Conservation (phyloP, 2,888 invertebrate species). For the Chrysotoxum bicinctum region DNA sequence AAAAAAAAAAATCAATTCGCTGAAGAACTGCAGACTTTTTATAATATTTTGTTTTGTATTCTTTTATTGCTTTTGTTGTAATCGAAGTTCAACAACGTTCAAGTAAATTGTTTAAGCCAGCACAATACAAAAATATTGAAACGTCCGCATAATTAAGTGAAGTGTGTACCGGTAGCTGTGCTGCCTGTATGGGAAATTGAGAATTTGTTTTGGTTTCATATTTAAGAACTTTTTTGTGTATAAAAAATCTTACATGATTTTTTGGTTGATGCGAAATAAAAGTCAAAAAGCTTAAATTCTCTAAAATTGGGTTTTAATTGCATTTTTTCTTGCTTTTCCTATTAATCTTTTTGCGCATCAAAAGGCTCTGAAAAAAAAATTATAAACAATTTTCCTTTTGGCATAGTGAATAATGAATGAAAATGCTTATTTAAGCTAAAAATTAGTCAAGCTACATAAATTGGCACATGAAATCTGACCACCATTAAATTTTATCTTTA, state of each 20-base stretch:
- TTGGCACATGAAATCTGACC: too few species aligned
- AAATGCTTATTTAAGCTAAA: too few species aligned
- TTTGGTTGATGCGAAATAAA: not conserved
- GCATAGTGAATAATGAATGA: too few species aligned
- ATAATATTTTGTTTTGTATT: not conserved
- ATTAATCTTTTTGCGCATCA: too few species aligned
- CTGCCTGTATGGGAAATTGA: not conserved
- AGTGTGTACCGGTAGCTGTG: not conserved
- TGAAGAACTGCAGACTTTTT: constrained; percentile 8
- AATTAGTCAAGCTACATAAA: too few species aligned
- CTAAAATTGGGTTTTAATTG: too few species aligned
- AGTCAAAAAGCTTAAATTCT: too few species aligned
- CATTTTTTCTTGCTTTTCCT: too few species aligned
- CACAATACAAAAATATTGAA: constrained; percentile 2
- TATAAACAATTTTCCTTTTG: too few species aligned
- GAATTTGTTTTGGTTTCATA: constrained; percentile 8
- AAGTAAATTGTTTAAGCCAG: not conserved
- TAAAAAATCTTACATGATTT: not conserved
- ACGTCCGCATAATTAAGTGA: constrained; percentile 21
- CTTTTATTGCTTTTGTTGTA: not conserved
- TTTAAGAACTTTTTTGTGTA: not conserved
- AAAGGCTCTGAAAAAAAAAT: too few species aligned
- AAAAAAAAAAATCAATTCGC: not conserved
- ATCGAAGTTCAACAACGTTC: constrained; percentile 20
- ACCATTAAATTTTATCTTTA: too few species aligned